Conservation (phyloP, 2,888 invertebrate species). For the Eustalomyia histrio region DNA sequence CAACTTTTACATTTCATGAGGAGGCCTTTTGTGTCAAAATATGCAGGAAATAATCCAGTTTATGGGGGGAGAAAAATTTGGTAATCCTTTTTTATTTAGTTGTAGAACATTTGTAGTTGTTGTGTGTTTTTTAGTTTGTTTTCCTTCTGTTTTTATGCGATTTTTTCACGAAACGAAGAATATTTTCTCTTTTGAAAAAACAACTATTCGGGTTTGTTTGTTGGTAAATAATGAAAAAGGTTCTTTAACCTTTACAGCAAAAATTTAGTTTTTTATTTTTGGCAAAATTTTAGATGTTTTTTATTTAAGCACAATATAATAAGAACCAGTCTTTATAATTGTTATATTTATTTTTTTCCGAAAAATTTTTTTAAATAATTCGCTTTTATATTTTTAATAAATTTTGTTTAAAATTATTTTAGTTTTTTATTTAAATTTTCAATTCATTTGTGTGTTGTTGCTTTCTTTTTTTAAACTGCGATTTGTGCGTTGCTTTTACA, state of each 20-base stretch:
- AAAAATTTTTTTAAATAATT: conserved; percentile 13
- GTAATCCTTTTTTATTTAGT: conserved; percentile 18
- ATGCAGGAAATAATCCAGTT: conserved; percentile 44
- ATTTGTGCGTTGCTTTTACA: conserved; percentile 43
- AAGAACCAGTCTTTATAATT: neutral
- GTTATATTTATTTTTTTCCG: neutral
- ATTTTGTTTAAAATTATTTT: neutral
- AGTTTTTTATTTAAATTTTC: conserved; percentile 2
- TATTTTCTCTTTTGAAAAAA: neutral
- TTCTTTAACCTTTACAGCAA: conserved; percentile 50
- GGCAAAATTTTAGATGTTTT: neutral
- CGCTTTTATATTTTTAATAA: conserved; percentile 16
- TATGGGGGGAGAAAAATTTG: neutral
- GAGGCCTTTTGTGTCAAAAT: conserved; percentile 69
- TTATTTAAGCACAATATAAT: conserved; percentile 10
- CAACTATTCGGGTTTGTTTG: neutral
- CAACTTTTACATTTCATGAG: conserved; percentile 80
- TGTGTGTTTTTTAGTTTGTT: neutral
- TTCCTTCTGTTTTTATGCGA: no score
- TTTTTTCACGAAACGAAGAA: neutral
- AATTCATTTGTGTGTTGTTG: neutral
- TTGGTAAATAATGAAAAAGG: conserved; percentile 19
- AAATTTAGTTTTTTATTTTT: conserved; percentile 13
- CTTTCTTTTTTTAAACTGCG: conserved; percentile 27
- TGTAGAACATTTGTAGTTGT: conserved; percentile 8